Base-by-base conservation (phyloP, 1,140 invertebrate species). In the Drosophila setifemur region DNA sequence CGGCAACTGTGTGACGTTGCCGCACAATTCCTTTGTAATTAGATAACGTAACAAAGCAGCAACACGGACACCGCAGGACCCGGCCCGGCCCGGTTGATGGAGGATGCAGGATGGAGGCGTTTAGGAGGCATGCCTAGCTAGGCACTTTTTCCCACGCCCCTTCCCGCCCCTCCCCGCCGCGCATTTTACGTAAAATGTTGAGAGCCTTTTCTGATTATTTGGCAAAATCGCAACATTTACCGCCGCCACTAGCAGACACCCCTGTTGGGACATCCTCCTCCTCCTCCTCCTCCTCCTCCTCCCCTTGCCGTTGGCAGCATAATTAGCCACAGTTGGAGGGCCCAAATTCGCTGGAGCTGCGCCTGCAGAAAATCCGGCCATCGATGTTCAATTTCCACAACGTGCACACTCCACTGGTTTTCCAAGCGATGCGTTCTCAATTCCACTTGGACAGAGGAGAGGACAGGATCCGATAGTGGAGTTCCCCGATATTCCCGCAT, bases 21-120 rank as follows among this genome's bases (percentile, higher is more conserved):
- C 69, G 58, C 81, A 85, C 75, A 66, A 86, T 86, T 86, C 81
- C 82, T 86, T 86, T 81, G 81, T 86, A 86, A 86, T 86, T 86
- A 86, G 81, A 86, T 86, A 86, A 76, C 81, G 72, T 70, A 76
- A 75, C 81, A 86, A 54, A 66, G 75, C 79, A 86, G 52, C 79
- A 83, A 85, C 79, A 85, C 60, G 58, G 29, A 52, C 49, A 67
- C 79, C 67, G 18, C 61, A 75, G 71, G 67, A 69, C 60, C 58
- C 74, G n/a, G n/a, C n/a, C n/a, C n/a, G n/a, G n/a, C n/a, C n/a
- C n/a, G n/a, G n/a, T n/a, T n/a, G n/a, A n/a, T n/a, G n/a, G n/a
- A 81, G 79, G 79, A 33, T 70, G 18, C 23, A 45, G 45, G 23
- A 25, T 57, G 35, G 25, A 39, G 39, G 67, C 67, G 64, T 69